A percentile compares a stretch with the other conserved stretches of the same genome.
phyloP scores from a whole-genome alignment of 2,113 vertebrate species.

The Phrynosoma platyrhinos region DNA sequence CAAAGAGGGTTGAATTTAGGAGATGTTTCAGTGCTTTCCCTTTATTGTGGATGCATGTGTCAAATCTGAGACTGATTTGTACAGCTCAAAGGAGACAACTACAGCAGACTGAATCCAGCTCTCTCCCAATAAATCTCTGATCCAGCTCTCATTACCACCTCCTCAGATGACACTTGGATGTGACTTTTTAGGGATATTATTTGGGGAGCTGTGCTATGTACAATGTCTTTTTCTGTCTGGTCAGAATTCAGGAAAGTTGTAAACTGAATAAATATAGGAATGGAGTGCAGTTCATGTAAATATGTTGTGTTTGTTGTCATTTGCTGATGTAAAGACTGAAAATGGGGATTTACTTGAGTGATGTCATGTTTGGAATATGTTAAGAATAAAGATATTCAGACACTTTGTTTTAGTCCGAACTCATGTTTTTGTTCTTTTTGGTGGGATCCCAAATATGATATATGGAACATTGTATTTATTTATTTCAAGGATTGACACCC shows the following conservation, averaged over 20 bases:
- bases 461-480: neutral
- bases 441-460: neutral
- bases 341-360: neutral
- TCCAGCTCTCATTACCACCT: neutral
- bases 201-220: too few species aligned
- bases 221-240: neutral
- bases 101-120: neutral
- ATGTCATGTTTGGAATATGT: slow-evolving; percentile 13
- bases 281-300: neutral
- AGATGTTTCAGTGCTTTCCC: neutral
- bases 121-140: neutral
- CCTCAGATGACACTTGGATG: neutral
- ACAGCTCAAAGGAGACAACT: neutral
- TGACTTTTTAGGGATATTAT: neutral
- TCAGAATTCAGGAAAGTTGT: neutral
- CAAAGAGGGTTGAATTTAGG: neutral
- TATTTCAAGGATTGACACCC: neutral
- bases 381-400: slow-evolving; percentile 16
- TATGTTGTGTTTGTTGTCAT: neutral
- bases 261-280: neutral
- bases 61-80: neutral
- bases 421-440: neutral
- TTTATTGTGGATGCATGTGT: neutral
- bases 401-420: neutral
- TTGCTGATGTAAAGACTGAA: slow-evolving; percentile 6